These are phyloP conservation scores for Lepus americanus DNA, from an alignment of 2,113 vertebrate species.

Conservation along the genomic window DNA sequence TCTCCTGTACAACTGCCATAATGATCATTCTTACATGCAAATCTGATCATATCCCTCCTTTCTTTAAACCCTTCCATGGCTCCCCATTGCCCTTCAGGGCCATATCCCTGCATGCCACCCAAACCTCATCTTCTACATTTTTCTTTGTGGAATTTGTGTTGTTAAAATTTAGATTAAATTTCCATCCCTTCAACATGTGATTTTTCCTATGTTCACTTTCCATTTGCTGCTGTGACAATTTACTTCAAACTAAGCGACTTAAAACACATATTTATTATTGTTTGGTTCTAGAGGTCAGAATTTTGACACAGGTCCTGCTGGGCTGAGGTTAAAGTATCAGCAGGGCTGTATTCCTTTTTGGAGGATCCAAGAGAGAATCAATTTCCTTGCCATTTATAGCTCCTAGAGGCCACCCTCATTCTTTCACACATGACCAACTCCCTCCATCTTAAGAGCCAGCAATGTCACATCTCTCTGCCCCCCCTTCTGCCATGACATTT, in stretches of 20 bases:
- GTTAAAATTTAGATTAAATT: constrained; percentile 13
- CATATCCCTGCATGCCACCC: background rate
- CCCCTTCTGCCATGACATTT: background rate
- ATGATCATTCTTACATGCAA: background rate
- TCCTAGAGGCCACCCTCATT: background rate
- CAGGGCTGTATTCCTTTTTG: background rate
- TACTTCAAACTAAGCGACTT: background rate
- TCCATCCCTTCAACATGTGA: background rate
- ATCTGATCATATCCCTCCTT: background rate
- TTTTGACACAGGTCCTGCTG: background rate
- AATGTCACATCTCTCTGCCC: background rate
- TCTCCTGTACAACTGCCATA: background rate
- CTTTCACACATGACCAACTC: background rate
- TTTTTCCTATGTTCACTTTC: constrained; percentile 49
- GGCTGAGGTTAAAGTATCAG: background rate
- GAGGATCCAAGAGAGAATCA: background rate
- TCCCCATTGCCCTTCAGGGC: background rate
- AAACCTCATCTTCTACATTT: background rate
- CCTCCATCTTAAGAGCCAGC: background rate
- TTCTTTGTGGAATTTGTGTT: background rate
- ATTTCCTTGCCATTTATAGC: background rate
- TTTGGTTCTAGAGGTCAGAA: background rate
- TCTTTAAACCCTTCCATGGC: background rate
- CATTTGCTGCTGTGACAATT: constrained; percentile 5
- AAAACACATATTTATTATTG: constrained; percentile 34